These are phyloP conservation scores for Anas georgica DNA, from an alignment of 2,797 vertebrate genomes.

Conservation along the genomic window DNA sequence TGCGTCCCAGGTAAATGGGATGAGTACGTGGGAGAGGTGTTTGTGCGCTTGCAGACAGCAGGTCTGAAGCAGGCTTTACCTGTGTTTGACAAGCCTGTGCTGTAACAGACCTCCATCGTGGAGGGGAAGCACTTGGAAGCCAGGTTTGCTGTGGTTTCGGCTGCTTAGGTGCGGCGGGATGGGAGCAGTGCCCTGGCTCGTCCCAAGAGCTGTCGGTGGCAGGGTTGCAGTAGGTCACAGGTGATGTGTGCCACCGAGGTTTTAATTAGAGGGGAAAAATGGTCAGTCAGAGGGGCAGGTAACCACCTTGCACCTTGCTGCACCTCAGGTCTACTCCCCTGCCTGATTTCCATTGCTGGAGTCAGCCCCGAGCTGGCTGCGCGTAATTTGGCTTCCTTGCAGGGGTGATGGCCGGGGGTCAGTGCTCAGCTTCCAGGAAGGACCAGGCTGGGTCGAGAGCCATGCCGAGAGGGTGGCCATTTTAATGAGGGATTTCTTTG, in stretches of 20 bases:
- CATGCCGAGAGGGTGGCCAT: constrained; percentile 29
- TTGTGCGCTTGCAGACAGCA: background rate
- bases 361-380: constrained; percentile 2
- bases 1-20: background rate
- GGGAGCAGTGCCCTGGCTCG: background rate
- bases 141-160: background rate
- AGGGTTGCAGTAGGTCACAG: background rate
- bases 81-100: background rate
- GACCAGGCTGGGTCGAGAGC: constrained; percentile 40
- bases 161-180: background rate
- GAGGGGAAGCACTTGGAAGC: background rate
- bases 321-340: background rate
- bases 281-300: background rate
- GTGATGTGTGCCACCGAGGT: background rate
- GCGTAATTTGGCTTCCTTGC: constrained; percentile 60
- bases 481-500: constrained; percentile 40
- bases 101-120: background rate
- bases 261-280: background rate
- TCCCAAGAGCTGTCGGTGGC: background rate
- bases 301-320: constrained; percentile 14
- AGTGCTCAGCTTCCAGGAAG: constrained; percentile 56
- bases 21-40: constrained; percentile 4
- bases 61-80: background rate
- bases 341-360: background rate
- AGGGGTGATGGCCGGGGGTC: background rate